Evolutionary conservation across 2,888 invertebrate genomes (phyloP).

Genomic region (Cepaea hortensis): DNA sequence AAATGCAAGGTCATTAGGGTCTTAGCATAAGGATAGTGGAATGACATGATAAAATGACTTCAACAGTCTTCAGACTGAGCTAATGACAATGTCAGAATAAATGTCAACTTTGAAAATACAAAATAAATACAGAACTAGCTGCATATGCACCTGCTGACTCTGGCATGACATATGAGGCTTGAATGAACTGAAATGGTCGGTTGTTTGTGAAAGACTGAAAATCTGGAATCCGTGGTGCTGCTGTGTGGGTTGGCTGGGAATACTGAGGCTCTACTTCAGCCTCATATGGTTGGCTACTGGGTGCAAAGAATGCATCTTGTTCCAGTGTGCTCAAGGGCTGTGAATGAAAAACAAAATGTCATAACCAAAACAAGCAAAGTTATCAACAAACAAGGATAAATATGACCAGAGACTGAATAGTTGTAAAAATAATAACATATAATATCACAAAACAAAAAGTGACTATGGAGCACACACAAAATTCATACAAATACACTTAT

Average conservation of each 20-base stretch:
- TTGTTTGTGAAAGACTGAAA: conserved; percentile 50
- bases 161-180: conserved; percentile 49
- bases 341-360: not conserved
- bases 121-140: not conserved
- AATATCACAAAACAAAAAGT: not conserved
- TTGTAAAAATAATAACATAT: not conserved
- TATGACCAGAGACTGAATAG: not conserved
- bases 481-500: not conserved
- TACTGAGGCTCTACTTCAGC: conserved; percentile 40
- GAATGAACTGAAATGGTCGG: conserved; percentile 48
- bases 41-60: no score
- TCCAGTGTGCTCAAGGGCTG: conserved; percentile 47
- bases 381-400: not conserved
- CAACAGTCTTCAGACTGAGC: no score
- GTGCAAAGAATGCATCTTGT: conserved; percentile 49
- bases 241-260: conserved; percentile 25
- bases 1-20: no score
- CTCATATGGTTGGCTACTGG: conserved; percentile 45
- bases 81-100: no score
- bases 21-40: no score
- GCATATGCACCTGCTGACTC: conserved; percentile 25
- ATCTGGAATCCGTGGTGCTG: conserved; percentile 35
- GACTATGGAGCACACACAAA: not conserved
- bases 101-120: no score
- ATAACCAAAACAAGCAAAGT: not conserved